Percentiles rank a stretch among this genome's conserved stretches.
These are phyloP conservation scores for Oceanodroma leucorhoa DNA, from an alignment of 2,797 vertebrate species.

Conservation along the genomic window DNA sequence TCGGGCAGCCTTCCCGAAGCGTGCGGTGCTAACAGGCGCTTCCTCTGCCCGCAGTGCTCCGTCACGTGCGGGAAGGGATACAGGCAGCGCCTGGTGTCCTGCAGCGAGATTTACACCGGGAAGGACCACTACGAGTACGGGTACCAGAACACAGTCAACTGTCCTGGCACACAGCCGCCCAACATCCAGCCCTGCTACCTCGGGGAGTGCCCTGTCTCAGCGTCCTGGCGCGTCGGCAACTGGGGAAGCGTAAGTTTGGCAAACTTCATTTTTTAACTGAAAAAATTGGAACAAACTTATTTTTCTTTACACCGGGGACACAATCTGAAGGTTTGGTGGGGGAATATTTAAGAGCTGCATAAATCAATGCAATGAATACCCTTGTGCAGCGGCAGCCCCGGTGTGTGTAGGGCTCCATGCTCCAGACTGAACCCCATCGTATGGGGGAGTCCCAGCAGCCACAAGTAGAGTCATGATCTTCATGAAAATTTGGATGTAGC, in stretches of 20 bases:
- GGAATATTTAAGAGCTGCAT: background rate
- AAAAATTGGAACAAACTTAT: background rate
- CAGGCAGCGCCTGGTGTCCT: slow-evolving; percentile 91
- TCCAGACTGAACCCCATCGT: fast-evolving
- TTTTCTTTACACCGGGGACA: background rate
- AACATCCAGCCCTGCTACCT: slow-evolving; percentile 85
- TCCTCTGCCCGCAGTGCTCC: slow-evolving; percentile 83
- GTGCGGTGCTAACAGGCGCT: fast-evolving
- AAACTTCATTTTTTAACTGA: fast-evolving
- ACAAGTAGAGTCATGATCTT: background rate
- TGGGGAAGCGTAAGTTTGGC: slow-evolving; percentile 88
- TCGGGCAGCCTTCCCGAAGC: background rate
- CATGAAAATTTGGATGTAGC: background rate
- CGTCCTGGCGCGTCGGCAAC: slow-evolving; percentile 89
- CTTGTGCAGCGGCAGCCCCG: fast-evolving
- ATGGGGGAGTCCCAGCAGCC: background rate
- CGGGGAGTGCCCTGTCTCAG: slow-evolving; percentile 76
- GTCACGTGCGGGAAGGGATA: slow-evolving; percentile 92
- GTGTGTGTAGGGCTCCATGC: background rate
- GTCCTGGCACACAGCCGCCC: slow-evolving; percentile 87
- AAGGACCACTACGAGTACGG: slow-evolving; percentile 93
- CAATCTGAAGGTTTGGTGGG: background rate
- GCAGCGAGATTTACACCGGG: slow-evolving; percentile 91
- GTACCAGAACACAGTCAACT: slow-evolving; percentile 87
- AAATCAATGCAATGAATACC: background rate